A percentile compares a stretch with the other conserved stretches of the same genome.
Evolutionary conservation across 2,797 vertebrate species (phyloP).

Genomic region (Mycteria americana): DNA sequence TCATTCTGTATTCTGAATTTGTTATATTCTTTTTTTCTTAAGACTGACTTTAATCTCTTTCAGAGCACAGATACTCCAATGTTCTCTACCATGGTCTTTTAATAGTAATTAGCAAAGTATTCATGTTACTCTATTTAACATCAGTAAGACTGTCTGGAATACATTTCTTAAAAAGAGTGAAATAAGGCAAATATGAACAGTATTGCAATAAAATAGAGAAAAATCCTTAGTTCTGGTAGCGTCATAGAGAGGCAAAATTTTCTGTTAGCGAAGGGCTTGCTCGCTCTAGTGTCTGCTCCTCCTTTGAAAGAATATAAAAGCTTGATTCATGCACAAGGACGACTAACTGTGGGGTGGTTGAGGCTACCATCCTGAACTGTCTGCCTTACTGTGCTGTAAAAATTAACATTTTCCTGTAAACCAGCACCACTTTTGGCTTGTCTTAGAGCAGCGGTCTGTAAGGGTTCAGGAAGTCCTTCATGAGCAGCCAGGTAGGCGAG

Average conservation of each 20-base stretch:
- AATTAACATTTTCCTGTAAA: not conserved
- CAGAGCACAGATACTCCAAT: not conserved
- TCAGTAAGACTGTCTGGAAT: not conserved
- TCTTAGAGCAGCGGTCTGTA: not conserved
- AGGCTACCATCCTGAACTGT: not conserved
- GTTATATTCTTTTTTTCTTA: not conserved
- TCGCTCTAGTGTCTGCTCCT: not conserved
- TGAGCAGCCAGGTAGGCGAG: not conserved
- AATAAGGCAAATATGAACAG: not conserved
- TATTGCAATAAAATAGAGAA: not conserved
- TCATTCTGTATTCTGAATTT: not conserved
- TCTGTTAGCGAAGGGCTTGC: accelerated
- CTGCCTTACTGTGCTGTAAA: not conserved
- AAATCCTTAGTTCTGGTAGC: not conserved
- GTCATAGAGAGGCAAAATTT: not conserved
- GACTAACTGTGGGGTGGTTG: not conserved
- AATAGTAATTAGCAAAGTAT: not conserved
- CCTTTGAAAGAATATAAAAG: not conserved
- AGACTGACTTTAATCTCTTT: not conserved
- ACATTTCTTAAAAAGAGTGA: not conserved
- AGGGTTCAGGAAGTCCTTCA: not conserved
- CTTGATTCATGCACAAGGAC: accelerated
- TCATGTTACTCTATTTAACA: not conserved
- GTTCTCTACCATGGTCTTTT: not conserved
- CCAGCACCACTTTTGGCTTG: not conserved